Base-by-base conservation (phyloP, 1,140 invertebrate species). In the Trissolcus basalis region DNA sequence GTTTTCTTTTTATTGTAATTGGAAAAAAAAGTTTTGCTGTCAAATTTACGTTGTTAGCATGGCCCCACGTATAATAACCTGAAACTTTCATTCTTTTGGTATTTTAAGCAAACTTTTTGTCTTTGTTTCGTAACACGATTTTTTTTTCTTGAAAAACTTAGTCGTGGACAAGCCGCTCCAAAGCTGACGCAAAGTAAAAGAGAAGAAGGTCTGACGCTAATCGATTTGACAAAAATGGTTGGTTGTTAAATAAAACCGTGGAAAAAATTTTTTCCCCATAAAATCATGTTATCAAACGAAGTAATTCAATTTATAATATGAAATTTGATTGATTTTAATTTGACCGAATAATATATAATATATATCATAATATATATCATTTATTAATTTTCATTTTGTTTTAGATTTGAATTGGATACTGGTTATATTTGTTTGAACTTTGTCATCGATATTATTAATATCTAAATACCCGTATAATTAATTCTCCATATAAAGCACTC, bases 61-160 rank as follows among this genome's bases (percentile, higher is more conserved):
- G 41, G 54, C 47, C 36, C 32, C 15, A 44, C 67, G 56, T 61
- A 61, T 61, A 70, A 70, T 61, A 70, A 69, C 56, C 16, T 27
- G 16, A 47, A 56, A 61, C 56, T 61, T 55, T 55, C 49, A 61
- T 61, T 43, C 58, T 50, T 55, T 56, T 27, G 19, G 41, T 51
- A 49, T 61, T 61, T 61, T 61, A 70, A 56, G 61, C 56, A 61
- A 70, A 70, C 67, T 70, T 55, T 61, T 50, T 50, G 49, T 61
- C 67, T 70, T 53, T 61, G 51, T 70, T 61, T 70, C 50, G 15
- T 33, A 36, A 69, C 65, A 61, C 56, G 56, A 4, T 70, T 70
- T 61, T 69, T 58, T 69, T 33, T 48, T 19, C 48, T 45, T 14
- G 11, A 7, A 56, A 61, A 61, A 70, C 35, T 70, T 70, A 43